Evolutionary conservation across 2,888 invertebrate species (phyloP).

Genomic region (Agrilus mali): DNA sequence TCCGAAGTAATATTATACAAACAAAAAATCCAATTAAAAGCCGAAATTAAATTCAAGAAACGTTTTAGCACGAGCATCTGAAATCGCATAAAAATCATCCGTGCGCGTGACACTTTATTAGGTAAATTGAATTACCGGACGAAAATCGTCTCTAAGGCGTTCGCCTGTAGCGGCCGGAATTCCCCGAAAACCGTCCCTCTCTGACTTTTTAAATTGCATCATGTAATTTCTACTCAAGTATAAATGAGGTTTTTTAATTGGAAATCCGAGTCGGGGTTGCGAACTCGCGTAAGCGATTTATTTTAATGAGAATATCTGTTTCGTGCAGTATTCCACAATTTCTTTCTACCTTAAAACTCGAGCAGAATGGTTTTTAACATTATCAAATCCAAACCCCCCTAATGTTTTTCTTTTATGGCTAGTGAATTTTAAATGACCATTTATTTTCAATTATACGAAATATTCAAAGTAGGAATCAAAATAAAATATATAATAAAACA

Average conservation of each 20-base stretch:
- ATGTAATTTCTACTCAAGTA: slow-evolving; percentile 34
- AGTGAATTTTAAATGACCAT: too few relatives aligned
- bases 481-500: too few relatives aligned
- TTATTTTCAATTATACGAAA: too few relatives aligned
- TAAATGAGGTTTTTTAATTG: slow-evolving; percentile 37
- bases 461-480: too few relatives aligned
- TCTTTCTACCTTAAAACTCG: too few relatives aligned
- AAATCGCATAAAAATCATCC: slow-evolving; percentile 36
- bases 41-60: slow-evolving; percentile 32
- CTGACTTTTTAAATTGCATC: slow-evolving; percentile 32
- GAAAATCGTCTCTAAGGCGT: slow-evolving; percentile 21
- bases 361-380: too few relatives aligned
- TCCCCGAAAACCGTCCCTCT: slow-evolving; percentile 18
- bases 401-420: too few relatives aligned
- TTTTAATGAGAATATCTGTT: slow-evolving; percentile 28
- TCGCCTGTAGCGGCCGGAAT: slow-evolving; percentile 22
- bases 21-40: slow-evolving; percentile 34
- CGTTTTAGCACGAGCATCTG: slow-evolving; percentile 35
- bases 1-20: slow-evolving; percentile 14
- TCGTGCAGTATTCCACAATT: not conserved
- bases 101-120: slow-evolving; percentile 36
- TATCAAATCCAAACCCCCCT: too few relatives aligned
- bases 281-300: slow-evolving; percentile 23
- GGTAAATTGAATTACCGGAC: slow-evolving; percentile 20
- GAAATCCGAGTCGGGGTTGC: slow-evolving; percentile 28